Evolutionary conservation across 2,113 vertebrate species (phyloP), one percentile per base, ranked within the genome.

Genomic region (Myanophis thanlyinensis): DNA sequence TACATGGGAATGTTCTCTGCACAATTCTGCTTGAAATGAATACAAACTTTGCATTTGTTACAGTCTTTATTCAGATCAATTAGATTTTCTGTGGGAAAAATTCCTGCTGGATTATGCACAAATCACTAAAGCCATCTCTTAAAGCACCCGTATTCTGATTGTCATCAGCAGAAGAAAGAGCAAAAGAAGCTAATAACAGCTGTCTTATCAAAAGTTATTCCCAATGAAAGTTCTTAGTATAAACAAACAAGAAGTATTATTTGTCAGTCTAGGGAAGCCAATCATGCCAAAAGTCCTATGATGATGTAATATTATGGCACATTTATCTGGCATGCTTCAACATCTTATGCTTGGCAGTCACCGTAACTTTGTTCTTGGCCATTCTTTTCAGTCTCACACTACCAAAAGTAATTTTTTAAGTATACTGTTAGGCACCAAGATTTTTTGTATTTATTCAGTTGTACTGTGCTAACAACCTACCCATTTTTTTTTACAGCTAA

Each of bases 311-410:
- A 91, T 0, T 0, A 35, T 3, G 54, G 59, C 73, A 8, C 1
- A 53, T 51, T 49, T 48, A 59, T 0, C 0, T 56, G 8, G 51
- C 51, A 88, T 85, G 0, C 73, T 46, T 89, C 4, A 5, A 56
- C 0, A 0, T 10, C 62, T 86, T 48, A 85, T 12, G 49, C 47
- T 88, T 92, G 48, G 48, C 40, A 46, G 44, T 91, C 88, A 48
- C 46, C 8, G 40, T 3, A 1, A 51, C 13, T n/a, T 35, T 89
- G 54, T 48, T 90, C 90, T 40, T 73, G 47, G 89, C 18, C 46
- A 49, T 30, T 67, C 59, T 90, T 90, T 90, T 73, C 20, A 22
- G 11, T 67, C 54, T 62, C 85, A 48, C 48, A n/a, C 20, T 46
- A 48, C 30, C 44, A 44, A 80, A 20, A 22, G 62, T 44, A 80